These are phyloP conservation scores for Florisuga fusca DNA, from an alignment of 2,797 vertebrate genomes.

Conservation along the genomic window DNA sequence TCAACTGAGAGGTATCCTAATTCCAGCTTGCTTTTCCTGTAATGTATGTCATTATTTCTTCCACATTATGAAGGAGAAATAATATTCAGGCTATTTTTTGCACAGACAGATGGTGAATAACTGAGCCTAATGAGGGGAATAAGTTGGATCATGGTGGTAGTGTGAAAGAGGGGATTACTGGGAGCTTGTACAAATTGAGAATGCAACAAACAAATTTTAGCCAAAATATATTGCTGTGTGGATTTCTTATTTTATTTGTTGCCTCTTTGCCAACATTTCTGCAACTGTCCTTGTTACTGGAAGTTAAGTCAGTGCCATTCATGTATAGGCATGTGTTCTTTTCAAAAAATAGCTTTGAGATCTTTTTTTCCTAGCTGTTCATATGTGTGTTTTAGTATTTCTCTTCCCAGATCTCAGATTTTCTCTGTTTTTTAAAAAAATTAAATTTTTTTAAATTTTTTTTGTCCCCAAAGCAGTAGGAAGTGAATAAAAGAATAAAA, in stretches of 20 bases:
- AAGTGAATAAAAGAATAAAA: neutral
- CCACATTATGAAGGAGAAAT: slow-evolving; percentile 31
- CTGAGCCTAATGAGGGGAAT: slow-evolving; percentile 47
- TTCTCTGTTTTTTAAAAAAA: no score
- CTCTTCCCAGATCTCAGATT: neutral
- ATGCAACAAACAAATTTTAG: slow-evolving; percentile 45
- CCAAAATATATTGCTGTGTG: neutral
- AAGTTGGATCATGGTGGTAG: slow-evolving; percentile 45
- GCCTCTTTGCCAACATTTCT: neutral
- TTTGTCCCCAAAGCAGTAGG: neutral
- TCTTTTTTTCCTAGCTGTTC: neutral
- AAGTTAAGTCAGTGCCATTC: slow-evolving; percentile 1
- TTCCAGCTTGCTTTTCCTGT: slow-evolving; percentile 33
- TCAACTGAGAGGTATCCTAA: neutral
- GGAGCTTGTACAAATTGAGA: slow-evolving; percentile 40
- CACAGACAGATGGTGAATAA: slow-evolving; percentile 49
- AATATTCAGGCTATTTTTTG: slow-evolving; percentile 22
- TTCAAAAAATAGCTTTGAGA: neutral
- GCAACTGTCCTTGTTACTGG: slow-evolving; percentile 1
- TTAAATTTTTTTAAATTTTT: no score
- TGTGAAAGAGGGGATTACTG: slow-evolving; percentile 51
- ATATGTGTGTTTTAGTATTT: neutral
- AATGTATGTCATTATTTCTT: neutral
- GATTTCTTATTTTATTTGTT: slow-evolving; percentile 11
- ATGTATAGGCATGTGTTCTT: neutral